Percentiles rank a stretch among this genome's conserved stretches.
phyloP scores from a whole-genome alignment of 2,888 invertebrate genomes.

The Spicauda simplicius region DNA sequence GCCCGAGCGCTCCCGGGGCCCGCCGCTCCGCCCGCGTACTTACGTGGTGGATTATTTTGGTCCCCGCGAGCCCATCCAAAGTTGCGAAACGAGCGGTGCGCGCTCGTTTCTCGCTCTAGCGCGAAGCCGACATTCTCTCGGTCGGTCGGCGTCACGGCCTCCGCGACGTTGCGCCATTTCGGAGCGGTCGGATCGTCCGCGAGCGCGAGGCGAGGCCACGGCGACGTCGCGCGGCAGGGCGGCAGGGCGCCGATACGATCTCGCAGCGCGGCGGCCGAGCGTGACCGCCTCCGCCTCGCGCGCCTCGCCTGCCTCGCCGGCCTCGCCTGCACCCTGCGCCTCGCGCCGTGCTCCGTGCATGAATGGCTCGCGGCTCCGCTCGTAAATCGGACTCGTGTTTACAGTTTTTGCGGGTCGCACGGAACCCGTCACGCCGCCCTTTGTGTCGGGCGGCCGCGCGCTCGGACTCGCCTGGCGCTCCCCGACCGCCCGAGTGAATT shows the following conservation, averaged over 20 bases:
- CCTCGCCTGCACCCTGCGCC: slow-evolving; percentile 44
- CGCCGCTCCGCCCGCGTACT: slow-evolving; percentile 58
- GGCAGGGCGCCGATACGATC: slow-evolving; percentile 66
- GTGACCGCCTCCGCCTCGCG: slow-evolving; percentile 68
- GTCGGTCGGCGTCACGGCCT: slow-evolving; percentile 80
- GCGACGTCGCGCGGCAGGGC: slow-evolving; percentile 63
- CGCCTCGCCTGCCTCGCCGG: slow-evolving; percentile 35
- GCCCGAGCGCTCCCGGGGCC: slow-evolving; percentile 51
- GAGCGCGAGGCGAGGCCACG: slow-evolving; percentile 56
- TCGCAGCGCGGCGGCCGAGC: slow-evolving; percentile 77
- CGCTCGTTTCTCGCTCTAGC: slow-evolving; percentile 70
- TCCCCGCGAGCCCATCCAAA: slow-evolving; percentile 71
- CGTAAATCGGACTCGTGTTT: slow-evolving; percentile 79
- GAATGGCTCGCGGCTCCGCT: slow-evolving; percentile 63
- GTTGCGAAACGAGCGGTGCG: slow-evolving; percentile 79
- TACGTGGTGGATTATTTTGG: slow-evolving; percentile 77
- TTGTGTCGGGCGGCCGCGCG: slow-evolving; percentile 59
- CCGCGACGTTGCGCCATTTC: slow-evolving; percentile 81
- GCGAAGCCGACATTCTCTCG: slow-evolving; percentile 81
- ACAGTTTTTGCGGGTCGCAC: slow-evolving; percentile 75
- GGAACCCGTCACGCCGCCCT: slow-evolving; percentile 73
- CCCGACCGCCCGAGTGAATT: slow-evolving; percentile 62
- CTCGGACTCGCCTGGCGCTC: slow-evolving; percentile 48
- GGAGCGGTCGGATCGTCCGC: slow-evolving; percentile 72
- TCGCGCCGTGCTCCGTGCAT: slow-evolving; percentile 55